Conservation (phyloP, 2,113 vertebrate species). For the Pygathrix nemaeus region DNA sequence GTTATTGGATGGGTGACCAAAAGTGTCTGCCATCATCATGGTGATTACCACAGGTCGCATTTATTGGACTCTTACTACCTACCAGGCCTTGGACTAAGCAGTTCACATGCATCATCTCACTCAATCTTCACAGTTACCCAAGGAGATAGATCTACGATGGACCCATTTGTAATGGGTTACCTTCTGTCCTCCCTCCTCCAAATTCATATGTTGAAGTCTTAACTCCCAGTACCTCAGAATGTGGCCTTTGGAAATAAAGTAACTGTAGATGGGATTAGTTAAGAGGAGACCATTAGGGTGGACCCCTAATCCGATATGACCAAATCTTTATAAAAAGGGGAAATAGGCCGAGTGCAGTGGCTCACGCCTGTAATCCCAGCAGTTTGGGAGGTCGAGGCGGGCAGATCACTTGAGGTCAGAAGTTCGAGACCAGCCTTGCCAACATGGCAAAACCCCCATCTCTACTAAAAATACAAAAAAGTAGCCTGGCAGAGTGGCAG, state of each 20-base stretch:
- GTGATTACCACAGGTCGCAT: not conserved
- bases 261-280: not conserved
- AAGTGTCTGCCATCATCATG: not conserved
- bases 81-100: not conserved
- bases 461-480: too few relatives aligned
- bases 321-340: not conserved
- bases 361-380: too few relatives aligned
- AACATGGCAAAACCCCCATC: too few relatives aligned
- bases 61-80: not conserved
- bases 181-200: not conserved
- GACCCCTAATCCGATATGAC: not conserved
- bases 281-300: not conserved
- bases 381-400: too few relatives aligned
- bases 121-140: not conserved
- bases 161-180: not conserved
- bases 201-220: not conserved
- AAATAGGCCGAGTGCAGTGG: not conserved
- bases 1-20: not conserved
- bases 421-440: too few relatives aligned
- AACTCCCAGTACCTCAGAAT: not conserved
- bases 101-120: not conserved
- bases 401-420: too few relatives aligned
- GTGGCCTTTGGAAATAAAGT: not conserved
- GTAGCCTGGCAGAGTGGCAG: too few relatives aligned
- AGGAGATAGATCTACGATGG: not conserved